Conservation (phyloP, 2,888 invertebrate species). For the Patella depressa region DNA sequence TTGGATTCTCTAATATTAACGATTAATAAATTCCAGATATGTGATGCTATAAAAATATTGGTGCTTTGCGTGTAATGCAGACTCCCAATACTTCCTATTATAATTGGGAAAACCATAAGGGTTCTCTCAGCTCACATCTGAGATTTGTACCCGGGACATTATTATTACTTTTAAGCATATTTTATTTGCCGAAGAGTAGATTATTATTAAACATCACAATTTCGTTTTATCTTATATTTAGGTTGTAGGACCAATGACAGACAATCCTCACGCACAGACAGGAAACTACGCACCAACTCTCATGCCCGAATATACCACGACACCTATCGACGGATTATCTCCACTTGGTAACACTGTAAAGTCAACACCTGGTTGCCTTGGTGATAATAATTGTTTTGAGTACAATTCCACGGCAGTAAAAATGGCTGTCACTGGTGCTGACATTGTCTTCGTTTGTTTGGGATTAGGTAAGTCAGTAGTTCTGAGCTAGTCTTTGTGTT, state of each 20-base stretch:
- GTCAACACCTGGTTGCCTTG: constrained; percentile 53
- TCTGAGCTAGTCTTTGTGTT: too few relatives aligned
- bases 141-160: too few relatives aligned
- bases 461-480: constrained; percentile 49
- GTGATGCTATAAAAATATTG: too few relatives aligned
- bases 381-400: constrained; percentile 46
- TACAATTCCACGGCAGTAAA: constrained; percentile 46
- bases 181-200: too few relatives aligned
- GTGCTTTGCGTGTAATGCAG: too few relatives aligned
- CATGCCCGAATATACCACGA: constrained; percentile 45
- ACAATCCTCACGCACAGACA: constrained; percentile 53
- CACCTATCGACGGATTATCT: constrained; percentile 41
- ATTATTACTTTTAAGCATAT: too few relatives aligned
- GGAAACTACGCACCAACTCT: constrained; percentile 59
- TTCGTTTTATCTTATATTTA: constrained; percentile 20
- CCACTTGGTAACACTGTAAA: constrained; percentile 38
- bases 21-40: too few relatives aligned
- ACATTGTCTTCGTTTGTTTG: constrained; percentile 59
- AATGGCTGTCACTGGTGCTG: constrained; percentile 43
- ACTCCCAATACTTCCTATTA: too few relatives aligned
- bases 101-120: too few relatives aligned
- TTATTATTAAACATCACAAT: not conserved
- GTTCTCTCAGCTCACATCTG: too few relatives aligned
- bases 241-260: constrained; percentile 66
- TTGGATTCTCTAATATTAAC: too few relatives aligned